Conservation (phyloP, 2,888 invertebrate genomes). For the Caenorhabditis virilis region DNA sequence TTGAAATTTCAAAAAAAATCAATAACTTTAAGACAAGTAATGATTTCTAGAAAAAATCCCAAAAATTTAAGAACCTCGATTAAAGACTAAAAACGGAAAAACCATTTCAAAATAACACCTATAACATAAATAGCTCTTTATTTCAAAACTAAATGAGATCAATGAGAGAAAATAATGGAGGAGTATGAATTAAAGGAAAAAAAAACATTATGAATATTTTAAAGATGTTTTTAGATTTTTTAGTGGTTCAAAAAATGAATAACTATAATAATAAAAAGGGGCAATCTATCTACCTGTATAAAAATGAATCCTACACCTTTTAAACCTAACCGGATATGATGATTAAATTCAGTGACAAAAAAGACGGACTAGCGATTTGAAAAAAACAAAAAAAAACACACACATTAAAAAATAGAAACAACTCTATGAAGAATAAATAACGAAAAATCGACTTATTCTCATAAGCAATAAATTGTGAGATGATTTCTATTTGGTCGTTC, state of each 20-base stretch:
- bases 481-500: no score
- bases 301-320: not conserved
- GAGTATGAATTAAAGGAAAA: not conserved
- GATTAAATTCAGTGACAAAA: no score
- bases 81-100: conserved; percentile 2
- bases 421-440: not conserved
- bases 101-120: not conserved
- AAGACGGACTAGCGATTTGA: no score
- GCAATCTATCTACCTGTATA: conserved; percentile 2
- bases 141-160: not conserved
- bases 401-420: not conserved
- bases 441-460: no score
- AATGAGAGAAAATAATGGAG: not conserved
- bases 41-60: not conserved
- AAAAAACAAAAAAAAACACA: not conserved
- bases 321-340: conserved; percentile 1
- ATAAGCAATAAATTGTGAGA: no score
- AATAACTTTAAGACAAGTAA: no score
- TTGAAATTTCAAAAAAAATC: no score
- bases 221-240: no score
- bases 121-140: conserved; percentile 3
- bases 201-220: no score
- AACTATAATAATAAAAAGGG: no score
- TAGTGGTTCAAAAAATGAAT: no score
- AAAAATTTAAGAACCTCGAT: not conserved